Evolutionary conservation across 1,140 invertebrate species (phyloP).

Genomic region (Zaprionus africanus): DNA sequence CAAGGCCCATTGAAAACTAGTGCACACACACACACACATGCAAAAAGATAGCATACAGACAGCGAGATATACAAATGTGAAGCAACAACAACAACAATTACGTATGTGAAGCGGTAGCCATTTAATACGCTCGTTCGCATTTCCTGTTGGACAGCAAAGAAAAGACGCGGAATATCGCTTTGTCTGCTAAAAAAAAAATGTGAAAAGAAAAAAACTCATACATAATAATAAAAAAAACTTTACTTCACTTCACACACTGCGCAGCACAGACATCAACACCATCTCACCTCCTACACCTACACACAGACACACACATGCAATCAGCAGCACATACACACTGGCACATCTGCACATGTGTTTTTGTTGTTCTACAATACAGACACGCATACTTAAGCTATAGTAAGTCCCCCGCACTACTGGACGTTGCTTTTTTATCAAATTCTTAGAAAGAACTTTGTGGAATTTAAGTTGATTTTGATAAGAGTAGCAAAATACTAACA

Average conservation of each 20-base stretch:
- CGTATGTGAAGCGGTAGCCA: slow-evolving; percentile 52
- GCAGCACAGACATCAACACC: slow-evolving; percentile 26
- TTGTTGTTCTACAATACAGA: not conserved
- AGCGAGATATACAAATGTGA: slow-evolving; percentile 13
- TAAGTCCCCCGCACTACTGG: slow-evolving; percentile 30
- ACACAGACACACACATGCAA: not conserved
- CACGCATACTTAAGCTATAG: slow-evolving; percentile 20
- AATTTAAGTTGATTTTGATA: slow-evolving; percentile 55
- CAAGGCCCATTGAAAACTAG: slow-evolving; percentile 58
- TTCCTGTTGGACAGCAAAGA: slow-evolving; percentile 68
- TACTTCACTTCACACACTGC: slow-evolving; percentile 64
- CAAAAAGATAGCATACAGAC: not conserved
- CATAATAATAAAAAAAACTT: slow-evolving; percentile 58
- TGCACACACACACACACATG: slow-evolving; percentile 50
- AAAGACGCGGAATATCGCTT: slow-evolving; percentile 62
- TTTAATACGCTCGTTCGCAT: slow-evolving; percentile 79
- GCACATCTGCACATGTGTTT: not conserved
- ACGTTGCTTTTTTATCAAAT: slow-evolving; percentile 64
- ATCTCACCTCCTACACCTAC: slow-evolving; percentile 12
- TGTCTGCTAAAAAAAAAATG: slow-evolving; percentile 64
- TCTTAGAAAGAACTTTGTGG: slow-evolving; percentile 56
- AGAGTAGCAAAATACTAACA: too few species aligned
- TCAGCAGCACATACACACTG: slow-evolving; percentile 4
- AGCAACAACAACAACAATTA: slow-evolving; percentile 36
- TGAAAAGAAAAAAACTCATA: slow-evolving; percentile 41